Conservation (phyloP, 1,140 invertebrate genomes). For the Microplitis demolitor region DNA sequence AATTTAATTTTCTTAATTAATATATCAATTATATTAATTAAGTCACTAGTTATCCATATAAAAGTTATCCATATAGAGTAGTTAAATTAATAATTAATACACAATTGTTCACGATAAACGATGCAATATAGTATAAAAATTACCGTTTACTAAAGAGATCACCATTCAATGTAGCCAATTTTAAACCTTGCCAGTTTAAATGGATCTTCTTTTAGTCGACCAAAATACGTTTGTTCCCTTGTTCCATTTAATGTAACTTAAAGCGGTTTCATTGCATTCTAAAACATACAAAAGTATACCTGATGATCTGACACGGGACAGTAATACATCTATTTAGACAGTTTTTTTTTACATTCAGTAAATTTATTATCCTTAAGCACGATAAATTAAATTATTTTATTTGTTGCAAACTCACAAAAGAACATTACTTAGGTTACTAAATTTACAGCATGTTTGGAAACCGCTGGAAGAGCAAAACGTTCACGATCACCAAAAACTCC, state of each 20-base stretch:
- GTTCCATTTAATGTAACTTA: constrained; percentile 30
- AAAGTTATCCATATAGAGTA: too few species aligned
- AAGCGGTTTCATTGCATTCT: constrained; percentile 39
- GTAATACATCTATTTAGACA: not conserved
- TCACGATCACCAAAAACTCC: constrained; percentile 49
- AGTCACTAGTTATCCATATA: too few species aligned
- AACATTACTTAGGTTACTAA: not conserved
- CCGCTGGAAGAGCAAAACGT: constrained; percentile 49
- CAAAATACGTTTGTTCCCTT: constrained; percentile 33
- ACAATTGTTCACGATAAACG: not conserved
- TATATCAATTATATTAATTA: too few species aligned
- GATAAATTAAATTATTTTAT: not conserved
- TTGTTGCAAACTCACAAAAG: not conserved
- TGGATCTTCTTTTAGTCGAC: constrained; percentile 37
- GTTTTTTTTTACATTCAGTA: not conserved
- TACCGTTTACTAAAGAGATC: not conserved
- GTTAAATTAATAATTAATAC: not conserved
- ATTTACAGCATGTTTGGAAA: constrained; percentile 51
- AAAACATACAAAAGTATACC: not conserved
- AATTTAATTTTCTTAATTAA: too few species aligned
- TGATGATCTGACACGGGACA: not conserved
- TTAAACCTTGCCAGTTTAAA: constrained; percentile 32
- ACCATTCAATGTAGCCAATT: constrained; percentile 30
- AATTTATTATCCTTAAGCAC: not conserved
- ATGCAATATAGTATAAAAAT: not conserved